Percentiles rank a stretch among this genome's conserved stretches.
phyloP scores from a whole-genome alignment of 1,140 invertebrate genomes.

The Akabosia matsudoensis region DNA sequence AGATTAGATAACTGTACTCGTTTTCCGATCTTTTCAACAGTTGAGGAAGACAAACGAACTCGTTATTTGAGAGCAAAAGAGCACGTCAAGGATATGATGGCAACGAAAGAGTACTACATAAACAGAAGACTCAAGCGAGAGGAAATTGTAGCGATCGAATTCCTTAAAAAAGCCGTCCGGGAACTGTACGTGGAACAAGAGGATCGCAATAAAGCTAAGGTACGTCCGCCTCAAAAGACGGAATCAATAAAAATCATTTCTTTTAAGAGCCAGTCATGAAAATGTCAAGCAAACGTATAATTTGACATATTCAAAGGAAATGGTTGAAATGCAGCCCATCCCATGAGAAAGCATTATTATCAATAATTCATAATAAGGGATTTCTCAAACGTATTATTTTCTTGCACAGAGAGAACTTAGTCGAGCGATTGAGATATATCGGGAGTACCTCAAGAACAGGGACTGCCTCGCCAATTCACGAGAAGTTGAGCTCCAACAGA shows the following conservation, averaged over 20 bases:
- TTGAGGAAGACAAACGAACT: conserved; percentile 27
- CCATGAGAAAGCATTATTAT: background rate
- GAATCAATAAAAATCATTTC: too few species aligned
- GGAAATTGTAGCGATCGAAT: conserved; percentile 42
- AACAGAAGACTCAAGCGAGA: conserved; percentile 40
- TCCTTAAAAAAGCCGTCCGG: conserved; percentile 42
- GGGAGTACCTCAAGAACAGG: conserved; percentile 37
- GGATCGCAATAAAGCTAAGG: conserved; percentile 40
- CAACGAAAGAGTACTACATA: conserved; percentile 41
- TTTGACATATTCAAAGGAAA: background rate
- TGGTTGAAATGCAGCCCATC: background rate
- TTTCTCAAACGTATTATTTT: conserved; percentile 14
- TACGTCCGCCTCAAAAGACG: conserved; percentile 12
- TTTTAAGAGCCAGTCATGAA: background rate
- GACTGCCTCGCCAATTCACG: conserved; percentile 33
- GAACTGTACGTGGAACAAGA: conserved; percentile 39
- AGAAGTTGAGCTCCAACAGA: conserved; percentile 29
- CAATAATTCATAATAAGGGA: background rate
- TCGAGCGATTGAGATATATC: conserved; percentile 38
- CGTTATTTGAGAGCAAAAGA: conserved; percentile 29
- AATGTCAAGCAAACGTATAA: background rate
- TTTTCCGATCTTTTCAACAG: conserved; percentile 26
- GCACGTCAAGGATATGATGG: conserved; percentile 44
- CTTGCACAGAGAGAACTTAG: conserved; percentile 39
- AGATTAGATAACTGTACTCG: too few species aligned